phyloP scores from a whole-genome alignment of 2,113 vertebrate species.

The Anoura caudifer region DNA sequence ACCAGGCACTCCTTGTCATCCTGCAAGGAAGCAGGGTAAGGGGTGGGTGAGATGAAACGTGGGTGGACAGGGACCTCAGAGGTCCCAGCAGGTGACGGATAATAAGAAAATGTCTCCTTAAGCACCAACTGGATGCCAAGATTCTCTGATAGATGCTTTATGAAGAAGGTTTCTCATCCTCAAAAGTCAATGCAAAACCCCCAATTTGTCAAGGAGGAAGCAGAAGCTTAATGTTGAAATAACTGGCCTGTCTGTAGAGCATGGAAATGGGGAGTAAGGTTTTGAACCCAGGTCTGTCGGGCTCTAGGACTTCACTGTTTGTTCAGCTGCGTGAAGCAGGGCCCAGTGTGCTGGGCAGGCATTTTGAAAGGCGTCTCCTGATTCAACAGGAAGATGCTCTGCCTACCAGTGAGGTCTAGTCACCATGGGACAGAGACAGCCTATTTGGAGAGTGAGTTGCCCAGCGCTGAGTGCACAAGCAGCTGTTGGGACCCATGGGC shows the following conservation, averaged over 20 bases:
- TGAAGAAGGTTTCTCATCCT: neutral
- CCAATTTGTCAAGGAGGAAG: neutral
- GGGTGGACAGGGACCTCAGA: neutral
- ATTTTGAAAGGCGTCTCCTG: neutral
- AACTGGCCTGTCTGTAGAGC: too few species aligned
- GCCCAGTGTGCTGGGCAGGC: neutral
- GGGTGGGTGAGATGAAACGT: too few species aligned
- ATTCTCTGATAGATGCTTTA: neutral
- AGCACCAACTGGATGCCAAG: neutral
- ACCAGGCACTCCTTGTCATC: neutral
- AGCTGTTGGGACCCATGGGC: accelerated
- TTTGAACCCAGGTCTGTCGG: neutral
- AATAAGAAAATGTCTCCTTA: neutral
- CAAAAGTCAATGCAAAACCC: neutral
- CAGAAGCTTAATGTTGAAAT: neutral
- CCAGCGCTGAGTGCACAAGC: accelerated
- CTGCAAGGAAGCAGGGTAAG: accelerated
- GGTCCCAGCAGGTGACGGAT: neutral
- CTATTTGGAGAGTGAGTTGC: neutral
- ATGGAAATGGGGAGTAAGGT: neutral
- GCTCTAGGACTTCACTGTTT: neutral
- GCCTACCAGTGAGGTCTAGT: neutral
- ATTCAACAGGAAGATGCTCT: neutral
- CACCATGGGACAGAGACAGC: accelerated
- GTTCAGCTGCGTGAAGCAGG: too few species aligned